phyloP scores from a whole-genome alignment of 2,113 vertebrate genomes.

The Macaca fascicularis region DNA sequence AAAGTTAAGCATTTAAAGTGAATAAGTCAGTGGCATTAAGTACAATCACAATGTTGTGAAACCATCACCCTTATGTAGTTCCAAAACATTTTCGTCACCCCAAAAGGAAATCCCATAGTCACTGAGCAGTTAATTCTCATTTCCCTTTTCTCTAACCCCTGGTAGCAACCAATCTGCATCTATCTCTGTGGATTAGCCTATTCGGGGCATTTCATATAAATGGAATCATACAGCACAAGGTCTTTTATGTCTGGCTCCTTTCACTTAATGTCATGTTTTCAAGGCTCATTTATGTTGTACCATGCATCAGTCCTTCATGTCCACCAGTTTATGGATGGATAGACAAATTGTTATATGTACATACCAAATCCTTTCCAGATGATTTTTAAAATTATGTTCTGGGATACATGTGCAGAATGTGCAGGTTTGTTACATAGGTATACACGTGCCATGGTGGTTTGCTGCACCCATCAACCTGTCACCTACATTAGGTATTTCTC shows the following conservation, averaged over 20 bases:
- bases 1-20: background rate
- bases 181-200: accelerated
- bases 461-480: too few species aligned
- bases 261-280: background rate
- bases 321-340: background rate
- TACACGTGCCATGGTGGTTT: too few species aligned
- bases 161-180: background rate
- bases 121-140: background rate
- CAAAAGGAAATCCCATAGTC: background rate
- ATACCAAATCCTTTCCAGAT: background rate
- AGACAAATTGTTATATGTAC: background rate
- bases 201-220: background rate
- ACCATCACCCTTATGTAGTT: background rate
- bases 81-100: background rate
- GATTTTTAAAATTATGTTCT: too few species aligned
- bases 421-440: too few species aligned
- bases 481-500: too few species aligned
- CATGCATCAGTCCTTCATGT: accelerated
- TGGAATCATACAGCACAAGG: background rate
- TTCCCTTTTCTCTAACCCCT: background rate
- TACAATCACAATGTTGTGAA: background rate
- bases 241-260: background rate
- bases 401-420: too few species aligned
- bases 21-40: background rate
- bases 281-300: background rate